A percentile compares a stretch with the other conserved stretches of the same genome.
phyloP scores from a whole-genome alignment of 2,797 vertebrate genomes.

The Threskiornis aethiopicus region DNA sequence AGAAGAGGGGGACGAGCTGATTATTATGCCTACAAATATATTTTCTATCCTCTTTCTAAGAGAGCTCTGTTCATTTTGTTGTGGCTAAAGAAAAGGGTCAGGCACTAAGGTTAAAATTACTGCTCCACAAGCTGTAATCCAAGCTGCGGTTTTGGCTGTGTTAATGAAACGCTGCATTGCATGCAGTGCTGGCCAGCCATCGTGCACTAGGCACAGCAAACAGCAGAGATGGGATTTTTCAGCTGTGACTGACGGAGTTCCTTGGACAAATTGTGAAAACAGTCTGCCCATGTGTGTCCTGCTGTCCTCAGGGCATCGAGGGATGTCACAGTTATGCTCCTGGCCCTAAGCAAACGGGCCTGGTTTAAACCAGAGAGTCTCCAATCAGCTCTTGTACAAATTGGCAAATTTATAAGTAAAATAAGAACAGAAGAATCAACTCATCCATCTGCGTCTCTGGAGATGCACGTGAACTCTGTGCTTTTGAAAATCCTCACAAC shows the following conservation, averaged over 20 bases:
- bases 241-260: neutral
- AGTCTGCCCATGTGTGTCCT: neutral
- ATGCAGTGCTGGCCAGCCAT: neutral
- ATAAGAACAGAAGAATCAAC: neutral
- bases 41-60: slow-evolving; percentile 11
- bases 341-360: neutral
- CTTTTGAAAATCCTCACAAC: neutral
- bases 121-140: neutral
- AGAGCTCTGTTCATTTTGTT: neutral
- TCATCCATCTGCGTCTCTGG: neutral
- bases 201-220: neutral
- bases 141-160: neutral
- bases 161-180: neutral
- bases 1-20: accelerated
- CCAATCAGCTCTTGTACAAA: neutral
- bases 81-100: neutral
- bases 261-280: neutral
- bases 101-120: neutral
- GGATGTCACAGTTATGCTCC: neutral
- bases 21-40: neutral
- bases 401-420: neutral
- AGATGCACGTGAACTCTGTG: neutral
- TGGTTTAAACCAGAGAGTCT: neutral
- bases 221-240: neutral
- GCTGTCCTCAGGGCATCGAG: neutral